Evolutionary conservation across 2,797 vertebrate genomes (phyloP).

Genomic region (Enteromius afrohamiltoni): DNA sequence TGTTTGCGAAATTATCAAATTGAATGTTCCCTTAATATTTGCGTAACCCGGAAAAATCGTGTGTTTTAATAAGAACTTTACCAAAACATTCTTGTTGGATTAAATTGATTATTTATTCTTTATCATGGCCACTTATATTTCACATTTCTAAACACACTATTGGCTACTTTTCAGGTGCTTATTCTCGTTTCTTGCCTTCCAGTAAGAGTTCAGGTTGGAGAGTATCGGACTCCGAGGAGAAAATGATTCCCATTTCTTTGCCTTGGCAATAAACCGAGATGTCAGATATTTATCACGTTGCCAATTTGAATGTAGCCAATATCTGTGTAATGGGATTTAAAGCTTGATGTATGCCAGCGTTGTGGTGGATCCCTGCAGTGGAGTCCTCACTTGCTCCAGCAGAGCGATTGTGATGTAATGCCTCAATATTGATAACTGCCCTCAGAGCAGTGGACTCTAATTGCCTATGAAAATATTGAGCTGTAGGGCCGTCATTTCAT

Average conservation of each 20-base stretch:
- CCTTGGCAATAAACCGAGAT: constrained; percentile 55
- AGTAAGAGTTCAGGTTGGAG: constrained; percentile 13
- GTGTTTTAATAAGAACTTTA: neutral
- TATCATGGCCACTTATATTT: neutral
- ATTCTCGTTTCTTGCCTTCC: neutral
- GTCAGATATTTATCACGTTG: constrained; percentile 74
- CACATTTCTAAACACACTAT: neutral
- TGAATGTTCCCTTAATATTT: neutral
- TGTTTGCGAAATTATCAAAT: neutral
- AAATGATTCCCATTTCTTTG: constrained; percentile 54
- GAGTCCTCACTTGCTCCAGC: constrained; percentile 59
- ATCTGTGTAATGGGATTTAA: constrained; percentile 80
- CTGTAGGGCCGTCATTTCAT: constrained; percentile 60
- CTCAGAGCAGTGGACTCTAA: constrained; percentile 71
- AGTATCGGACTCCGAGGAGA: constrained; percentile 36
- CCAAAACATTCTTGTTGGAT: neutral
- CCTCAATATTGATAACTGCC: constrained; percentile 78
- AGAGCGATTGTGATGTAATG: constrained; percentile 71
- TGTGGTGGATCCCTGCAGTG: constrained; percentile 60
- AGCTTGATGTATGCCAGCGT: constrained; percentile 77
- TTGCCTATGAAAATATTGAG: constrained; percentile 77
- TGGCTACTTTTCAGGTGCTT: neutral
- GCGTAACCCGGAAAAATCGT: neutral
- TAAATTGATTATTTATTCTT: neutral
- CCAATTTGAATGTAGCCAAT: constrained; percentile 82